Evolutionary conservation across 2,113 vertebrate species (phyloP).

Genomic region (Poicephalus meyeri): DNA sequence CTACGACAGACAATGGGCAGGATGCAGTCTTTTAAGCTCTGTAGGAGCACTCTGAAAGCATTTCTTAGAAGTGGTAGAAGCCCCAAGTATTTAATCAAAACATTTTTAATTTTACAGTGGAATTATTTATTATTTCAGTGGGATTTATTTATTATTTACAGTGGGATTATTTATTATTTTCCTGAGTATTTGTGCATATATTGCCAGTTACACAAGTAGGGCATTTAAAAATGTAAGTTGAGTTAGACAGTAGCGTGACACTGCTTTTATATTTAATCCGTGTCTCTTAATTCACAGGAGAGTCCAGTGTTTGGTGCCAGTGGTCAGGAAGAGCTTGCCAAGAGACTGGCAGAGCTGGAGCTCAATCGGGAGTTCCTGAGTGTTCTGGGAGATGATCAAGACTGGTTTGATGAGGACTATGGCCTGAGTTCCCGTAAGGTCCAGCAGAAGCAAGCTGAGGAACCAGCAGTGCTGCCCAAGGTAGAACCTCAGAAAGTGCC

Average conservation of each 20-base stretch:
- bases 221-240: not conserved
- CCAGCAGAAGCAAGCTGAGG: constrained; percentile 82
- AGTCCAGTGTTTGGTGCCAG: constrained; percentile 89
- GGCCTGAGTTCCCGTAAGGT: constrained; percentile 88
- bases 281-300: constrained; percentile 74
- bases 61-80: not conserved
- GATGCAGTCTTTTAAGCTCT: not conserved
- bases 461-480: constrained; percentile 73
- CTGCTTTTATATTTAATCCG: not conserved
- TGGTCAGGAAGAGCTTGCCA: constrained; percentile 91
- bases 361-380: constrained; percentile 88
- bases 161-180: not conserved
- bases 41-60: not conserved
- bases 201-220: not conserved
- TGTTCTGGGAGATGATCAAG: constrained; percentile 89
- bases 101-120: not conserved
- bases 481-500: constrained; percentile 78
- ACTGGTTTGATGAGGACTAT: constrained; percentile 99
- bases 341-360: constrained; percentile 91
- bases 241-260: not conserved
- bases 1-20: not conserved
- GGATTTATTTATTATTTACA: not conserved
- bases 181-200: not conserved
- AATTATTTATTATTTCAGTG: not conserved
- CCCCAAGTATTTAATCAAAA: not conserved